Evolutionary conservation across 2,888 invertebrate species (phyloP).

Genomic region (Erpobdella octoculata): DNA sequence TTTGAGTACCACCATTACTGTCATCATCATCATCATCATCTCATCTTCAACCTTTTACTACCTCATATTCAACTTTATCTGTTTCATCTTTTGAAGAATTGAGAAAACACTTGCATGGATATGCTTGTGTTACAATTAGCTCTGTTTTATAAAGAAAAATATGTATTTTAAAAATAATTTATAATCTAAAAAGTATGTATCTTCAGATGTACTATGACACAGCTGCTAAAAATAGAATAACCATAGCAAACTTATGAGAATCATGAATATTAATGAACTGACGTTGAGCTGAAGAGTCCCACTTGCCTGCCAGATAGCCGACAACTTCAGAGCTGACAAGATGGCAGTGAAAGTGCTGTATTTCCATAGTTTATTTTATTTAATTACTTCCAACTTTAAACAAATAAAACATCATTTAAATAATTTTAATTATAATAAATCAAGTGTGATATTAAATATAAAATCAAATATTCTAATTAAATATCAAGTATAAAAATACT

Average conservation of each 20-base stretch:
- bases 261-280: constrained; percentile 53
- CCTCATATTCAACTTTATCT: constrained; percentile 17
- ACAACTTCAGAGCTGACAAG: constrained; percentile 85
- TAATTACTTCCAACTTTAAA: neutral
- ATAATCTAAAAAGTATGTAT: too few species aligned
- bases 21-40: neutral
- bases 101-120: constrained; percentile 72
- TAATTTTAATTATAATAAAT: neutral
- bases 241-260: too few species aligned
- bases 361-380: neutral
- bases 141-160: constrained; percentile 56
- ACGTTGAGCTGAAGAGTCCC: constrained; percentile 90
- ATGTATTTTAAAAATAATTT: neutral
- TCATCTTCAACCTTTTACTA: neutral
- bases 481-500: too few species aligned
- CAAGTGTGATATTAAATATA: neutral
- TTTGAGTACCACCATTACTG: neutral
- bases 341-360: constrained; percentile 78
- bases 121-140: constrained; percentile 75
- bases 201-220: neutral
- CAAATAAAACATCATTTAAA: too few species aligned
- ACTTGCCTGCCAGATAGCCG: constrained; percentile 88
- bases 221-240: too few species aligned
- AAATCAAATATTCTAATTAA: neutral
- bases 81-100: constrained; percentile 46